Conservation (phyloP, 2,888 invertebrate species). For the Rhyacophila evoluta region DNA sequence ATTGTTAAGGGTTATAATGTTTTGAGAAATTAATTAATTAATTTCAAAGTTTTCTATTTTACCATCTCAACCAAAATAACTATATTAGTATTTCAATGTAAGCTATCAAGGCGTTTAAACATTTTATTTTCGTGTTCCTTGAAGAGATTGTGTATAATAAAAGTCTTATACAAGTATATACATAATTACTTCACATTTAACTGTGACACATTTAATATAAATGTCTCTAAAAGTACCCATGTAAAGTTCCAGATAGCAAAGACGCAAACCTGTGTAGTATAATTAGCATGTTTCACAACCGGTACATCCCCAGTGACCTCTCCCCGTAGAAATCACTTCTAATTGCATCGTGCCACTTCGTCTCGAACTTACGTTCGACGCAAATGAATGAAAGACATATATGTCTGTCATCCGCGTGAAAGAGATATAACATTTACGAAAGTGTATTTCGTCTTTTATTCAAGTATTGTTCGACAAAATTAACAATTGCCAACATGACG, state of each 20-base stretch:
- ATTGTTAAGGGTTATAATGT: too few relatives aligned
- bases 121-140: too few relatives aligned
- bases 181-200: neutral
- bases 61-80: too few relatives aligned
- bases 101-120: too few relatives aligned
- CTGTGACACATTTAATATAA: neutral
- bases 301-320: neutral
- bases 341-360: conserved; percentile 6
- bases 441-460: neutral
- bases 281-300: conserved; percentile 34
- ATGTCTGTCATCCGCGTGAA: neutral
- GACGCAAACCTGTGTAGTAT: conserved; percentile 21
- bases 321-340: conserved; percentile 30
- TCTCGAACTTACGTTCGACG: neutral
- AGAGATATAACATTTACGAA: neutral
- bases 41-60: too few relatives aligned
- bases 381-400: neutral
- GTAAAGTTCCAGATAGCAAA: neutral
- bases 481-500: conserved; percentile 8
- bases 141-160: too few relatives aligned
- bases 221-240: neutral
- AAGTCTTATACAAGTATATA: too few relatives aligned
- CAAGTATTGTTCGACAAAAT: neutral
- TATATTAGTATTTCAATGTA: too few relatives aligned
- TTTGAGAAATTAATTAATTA: too few relatives aligned